These are phyloP conservation scores for Noturus placidus DNA, from an alignment of 2,113 vertebrate species.

Conservation along the genomic window DNA sequence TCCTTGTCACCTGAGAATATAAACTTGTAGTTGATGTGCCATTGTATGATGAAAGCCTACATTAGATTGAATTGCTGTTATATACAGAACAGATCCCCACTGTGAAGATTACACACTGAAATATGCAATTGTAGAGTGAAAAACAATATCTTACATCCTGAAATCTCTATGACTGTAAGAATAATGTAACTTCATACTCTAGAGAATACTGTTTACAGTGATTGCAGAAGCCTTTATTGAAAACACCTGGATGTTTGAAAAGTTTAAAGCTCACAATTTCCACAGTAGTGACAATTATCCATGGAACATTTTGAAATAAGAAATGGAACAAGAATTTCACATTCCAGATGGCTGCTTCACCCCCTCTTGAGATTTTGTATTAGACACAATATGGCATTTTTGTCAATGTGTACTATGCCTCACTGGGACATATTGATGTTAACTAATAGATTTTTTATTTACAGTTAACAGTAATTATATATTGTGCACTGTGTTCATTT, in stretches of 20 bases:
- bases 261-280: not conserved
- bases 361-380: not conserved
- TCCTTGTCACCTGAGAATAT: not conserved
- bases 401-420: not conserved
- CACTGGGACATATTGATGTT: slow-evolving; percentile 10
- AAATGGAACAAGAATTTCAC: slow-evolving; percentile 1
- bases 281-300: slow-evolving; percentile 6
- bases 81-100: slow-evolving; percentile 32
- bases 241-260: not conserved
- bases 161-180: slow-evolving; percentile 19
- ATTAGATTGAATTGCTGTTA: slow-evolving; percentile 20
- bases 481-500: slow-evolving; percentile 17
- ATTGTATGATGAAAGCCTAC: slow-evolving; percentile 16
- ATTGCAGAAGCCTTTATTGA: not conserved
- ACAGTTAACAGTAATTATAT: not conserved
- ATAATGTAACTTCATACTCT: not conserved
- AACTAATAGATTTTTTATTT: slow-evolving; percentile 8
- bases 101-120: slow-evolving; percentile 48
- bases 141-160: slow-evolving; percentile 22
- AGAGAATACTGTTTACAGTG: too few species aligned
- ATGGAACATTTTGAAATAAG: slow-evolving; percentile 8
- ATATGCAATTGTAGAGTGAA: slow-evolving; percentile 30
- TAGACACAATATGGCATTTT: slow-evolving; percentile 22
- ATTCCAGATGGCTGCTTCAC: slow-evolving; percentile 17
- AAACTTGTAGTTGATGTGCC: not conserved